Percentiles rank a stretch among this genome's conserved stretches.
Evolutionary conservation across 1,140 invertebrate genomes (phyloP).

Genomic region (Drosophila malerkotliana): DNA sequence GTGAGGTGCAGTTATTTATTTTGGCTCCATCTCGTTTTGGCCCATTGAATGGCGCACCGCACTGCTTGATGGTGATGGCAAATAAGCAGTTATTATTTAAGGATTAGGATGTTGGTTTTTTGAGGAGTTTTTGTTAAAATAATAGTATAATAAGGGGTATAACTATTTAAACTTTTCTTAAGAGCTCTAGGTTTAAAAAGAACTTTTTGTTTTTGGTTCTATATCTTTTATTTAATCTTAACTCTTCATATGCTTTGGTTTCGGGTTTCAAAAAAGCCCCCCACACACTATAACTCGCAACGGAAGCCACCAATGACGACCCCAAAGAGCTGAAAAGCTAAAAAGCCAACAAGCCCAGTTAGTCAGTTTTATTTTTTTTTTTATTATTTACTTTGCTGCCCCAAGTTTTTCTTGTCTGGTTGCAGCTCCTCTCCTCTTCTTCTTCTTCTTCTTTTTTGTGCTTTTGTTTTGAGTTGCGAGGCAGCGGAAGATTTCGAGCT

Average conservation of each 20-base stretch:
- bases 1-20: conserved; percentile 75
- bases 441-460: conserved; percentile 29
- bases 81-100: conserved; percentile 11
- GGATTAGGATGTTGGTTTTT: no score
- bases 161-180: no score
- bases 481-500: conserved; percentile 37
- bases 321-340: conserved; percentile 55
- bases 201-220: no score
- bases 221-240: no score
- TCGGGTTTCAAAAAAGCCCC: neutral
- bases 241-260: neutral
- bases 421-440: conserved; percentile 23
- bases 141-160: no score
- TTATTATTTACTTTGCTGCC: conserved; percentile 24
- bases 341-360: conserved; percentile 47
- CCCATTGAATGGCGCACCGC: conserved; percentile 58
- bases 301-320: conserved; percentile 76
- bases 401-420: conserved; percentile 46
- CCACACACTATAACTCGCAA: conserved; percentile 35
- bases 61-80: conserved; percentile 36
- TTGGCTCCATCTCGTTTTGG: conserved; percentile 58
- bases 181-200: no score
- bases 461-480: conserved; percentile 63
- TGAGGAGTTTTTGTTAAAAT: no score
- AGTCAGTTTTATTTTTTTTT: conserved; percentile 16